phyloP scores from a whole-genome alignment of 2,888 invertebrate genomes.

The Branchellion lobata region DNA sequence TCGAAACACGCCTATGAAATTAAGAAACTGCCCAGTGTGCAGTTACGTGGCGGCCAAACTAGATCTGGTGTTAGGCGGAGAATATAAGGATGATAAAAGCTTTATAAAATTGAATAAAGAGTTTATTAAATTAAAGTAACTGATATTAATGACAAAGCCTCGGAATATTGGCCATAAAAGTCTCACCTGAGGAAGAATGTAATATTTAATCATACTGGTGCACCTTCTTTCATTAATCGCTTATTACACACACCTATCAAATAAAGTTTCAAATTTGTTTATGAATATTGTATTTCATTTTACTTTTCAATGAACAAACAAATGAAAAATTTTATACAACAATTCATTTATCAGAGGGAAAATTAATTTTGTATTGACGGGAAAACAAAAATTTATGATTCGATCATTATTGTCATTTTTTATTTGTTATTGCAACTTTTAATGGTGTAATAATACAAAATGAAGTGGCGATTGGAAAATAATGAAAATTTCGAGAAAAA shows the following conservation, averaged over 20 bases:
- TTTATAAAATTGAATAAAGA: neutral
- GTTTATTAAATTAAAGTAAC: neutral
- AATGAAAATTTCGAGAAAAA: too few relatives aligned
- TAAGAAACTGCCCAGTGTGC: too few relatives aligned
- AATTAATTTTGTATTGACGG: neutral
- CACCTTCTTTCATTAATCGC: neutral
- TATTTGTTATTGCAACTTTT: too few relatives aligned
- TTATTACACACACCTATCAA: neutral
- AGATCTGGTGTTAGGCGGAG: too few relatives aligned
- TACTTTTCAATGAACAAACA: too few relatives aligned
- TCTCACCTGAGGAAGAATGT: neutral
- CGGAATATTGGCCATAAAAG: neutral
- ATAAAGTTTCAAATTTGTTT: neutral
- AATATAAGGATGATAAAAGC: constrained; percentile 3
- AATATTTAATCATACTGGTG: neutral
- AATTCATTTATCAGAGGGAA: neutral
- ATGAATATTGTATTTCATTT: neutral
- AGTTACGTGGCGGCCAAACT: too few relatives aligned
- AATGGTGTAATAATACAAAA: too few relatives aligned
- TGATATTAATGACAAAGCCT: neutral
- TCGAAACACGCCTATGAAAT: too few relatives aligned
- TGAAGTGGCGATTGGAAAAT: too few relatives aligned
- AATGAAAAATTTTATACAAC: neutral
- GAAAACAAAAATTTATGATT: too few relatives aligned
- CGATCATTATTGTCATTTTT: too few relatives aligned